phyloP scores from a whole-genome alignment of 2,888 invertebrate species.

The Drosophila anomelani region DNA sequence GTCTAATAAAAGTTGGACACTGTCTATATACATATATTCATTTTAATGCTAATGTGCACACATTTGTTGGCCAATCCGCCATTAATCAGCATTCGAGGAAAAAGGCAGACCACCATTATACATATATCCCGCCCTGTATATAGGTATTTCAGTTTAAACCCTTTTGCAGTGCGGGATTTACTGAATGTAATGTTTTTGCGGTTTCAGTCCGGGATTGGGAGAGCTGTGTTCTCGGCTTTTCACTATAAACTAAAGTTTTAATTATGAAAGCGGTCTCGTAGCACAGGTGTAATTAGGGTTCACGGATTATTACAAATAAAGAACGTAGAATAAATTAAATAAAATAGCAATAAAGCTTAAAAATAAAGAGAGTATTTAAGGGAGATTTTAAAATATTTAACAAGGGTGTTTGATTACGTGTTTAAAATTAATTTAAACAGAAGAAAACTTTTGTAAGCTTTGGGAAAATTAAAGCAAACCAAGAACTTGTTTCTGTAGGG shows the following conservation, averaged over 20 bases:
- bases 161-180: conserved; percentile 56
- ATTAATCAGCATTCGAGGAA: conserved; percentile 69
- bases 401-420: not conserved
- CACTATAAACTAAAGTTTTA: conserved; percentile 26
- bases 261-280: conserved; percentile 32
- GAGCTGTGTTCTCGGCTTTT: conserved; percentile 6
- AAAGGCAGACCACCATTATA: conserved; percentile 37
- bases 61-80: conserved; percentile 70
- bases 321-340: not conserved
- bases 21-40: conserved; percentile 14
- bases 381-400: no score
- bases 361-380: not conserved
- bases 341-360: no score
- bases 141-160: conserved; percentile 20
- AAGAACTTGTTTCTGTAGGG: not conserved
- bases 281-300: conserved; percentile 5
- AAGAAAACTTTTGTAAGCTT: no score
- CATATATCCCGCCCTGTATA: conserved; percentile 16
- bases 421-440: not conserved
- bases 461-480: not conserved
- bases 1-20: conserved; percentile 69
- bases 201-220: conserved; percentile 28
- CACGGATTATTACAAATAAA: not conserved
- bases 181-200: conserved; percentile 60
- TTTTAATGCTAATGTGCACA: conserved; percentile 78